Percentiles rank a stretch among this genome's conserved stretches.
phyloP scores from a whole-genome alignment of 2,888 invertebrate species.

The Drosophila anomalata region DNA sequence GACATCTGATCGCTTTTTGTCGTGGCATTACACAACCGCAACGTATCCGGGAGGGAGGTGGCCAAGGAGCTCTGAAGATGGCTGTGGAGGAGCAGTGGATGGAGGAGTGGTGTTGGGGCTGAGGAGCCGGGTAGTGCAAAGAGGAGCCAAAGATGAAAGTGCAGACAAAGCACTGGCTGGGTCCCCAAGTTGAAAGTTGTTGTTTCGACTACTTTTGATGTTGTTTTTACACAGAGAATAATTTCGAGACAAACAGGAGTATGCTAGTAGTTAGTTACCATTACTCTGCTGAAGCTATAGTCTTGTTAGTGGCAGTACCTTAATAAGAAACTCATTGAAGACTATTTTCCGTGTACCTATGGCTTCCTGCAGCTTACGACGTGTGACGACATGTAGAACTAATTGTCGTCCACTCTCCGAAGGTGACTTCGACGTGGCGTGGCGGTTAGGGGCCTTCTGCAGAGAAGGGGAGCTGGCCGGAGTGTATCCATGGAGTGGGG shows the following conservation, averaged over 20 bases:
- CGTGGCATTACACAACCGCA: conserved; percentile 74
- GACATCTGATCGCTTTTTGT: conserved; percentile 81
- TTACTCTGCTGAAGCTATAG: not conserved
- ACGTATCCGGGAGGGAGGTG: conserved; percentile 29
- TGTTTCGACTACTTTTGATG: conserved; percentile 13
- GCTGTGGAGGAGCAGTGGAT: not conserved
- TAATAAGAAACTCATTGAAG: not conserved
- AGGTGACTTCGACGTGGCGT: conserved; percentile 3
- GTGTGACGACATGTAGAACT: conserved; percentile 82
- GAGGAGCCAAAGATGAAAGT: conserved; percentile 66
- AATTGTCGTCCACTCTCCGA: conserved; percentile 79
- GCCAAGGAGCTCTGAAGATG: conserved; percentile 2
- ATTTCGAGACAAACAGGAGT: not conserved
- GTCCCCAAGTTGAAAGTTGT: conserved; percentile 52
- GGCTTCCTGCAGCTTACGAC: conserved; percentile 82
- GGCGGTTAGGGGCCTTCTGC: conserved; percentile 1
- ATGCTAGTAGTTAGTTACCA: too few relatives aligned
- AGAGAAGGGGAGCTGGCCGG: conserved; percentile 1
- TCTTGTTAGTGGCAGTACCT: not conserved
- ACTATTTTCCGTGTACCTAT: conserved; percentile 24
- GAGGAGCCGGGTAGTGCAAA: conserved; percentile 34
- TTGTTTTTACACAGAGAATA: conserved; percentile 4
- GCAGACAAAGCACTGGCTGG: conserved; percentile 59
- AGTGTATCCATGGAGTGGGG: conserved; percentile 46
- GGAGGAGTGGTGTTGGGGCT: not conserved